A percentile compares a stretch with the other conserved stretches of the same genome.
These are phyloP conservation scores for Bruchidius siliquastri DNA, from an alignment of 2,888 invertebrate species.

Conservation along the genomic window DNA sequence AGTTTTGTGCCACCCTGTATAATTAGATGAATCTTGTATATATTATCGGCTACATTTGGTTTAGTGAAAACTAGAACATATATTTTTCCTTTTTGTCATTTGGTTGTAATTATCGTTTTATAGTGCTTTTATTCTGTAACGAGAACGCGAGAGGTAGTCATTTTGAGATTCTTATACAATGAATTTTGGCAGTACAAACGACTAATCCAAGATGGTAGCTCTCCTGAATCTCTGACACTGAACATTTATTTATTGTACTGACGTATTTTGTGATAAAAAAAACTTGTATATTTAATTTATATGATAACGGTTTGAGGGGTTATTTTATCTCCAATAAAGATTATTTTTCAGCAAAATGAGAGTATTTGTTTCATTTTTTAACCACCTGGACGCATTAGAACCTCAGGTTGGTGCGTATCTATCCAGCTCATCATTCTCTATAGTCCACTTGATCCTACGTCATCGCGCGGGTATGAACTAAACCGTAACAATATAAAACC, in stretches of 20 bases:
- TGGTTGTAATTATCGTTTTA: conserved; percentile 8
- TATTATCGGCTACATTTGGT: background rate
- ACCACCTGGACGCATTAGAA: no score
- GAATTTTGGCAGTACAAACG: conserved; percentile 19
- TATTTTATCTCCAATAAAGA: conserved; percentile 43
- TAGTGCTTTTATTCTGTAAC: conserved; percentile 8
- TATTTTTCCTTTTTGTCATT: conserved; percentile 1
- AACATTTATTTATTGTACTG: conserved; percentile 42
- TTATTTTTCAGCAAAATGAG: conserved; percentile 31
- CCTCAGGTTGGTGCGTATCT: no score
- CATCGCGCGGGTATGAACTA: no score
- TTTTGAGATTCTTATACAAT: conserved; percentile 9
- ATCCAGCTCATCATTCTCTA: no score
- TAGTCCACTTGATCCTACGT: no score
- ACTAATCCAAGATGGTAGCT: background rate
- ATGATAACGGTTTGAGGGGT: conserved; percentile 43
- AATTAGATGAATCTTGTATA: background rate
- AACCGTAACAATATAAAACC: no score
- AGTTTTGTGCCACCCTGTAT: background rate
- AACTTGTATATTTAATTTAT: conserved; percentile 37
- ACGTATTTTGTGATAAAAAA: conserved; percentile 47
- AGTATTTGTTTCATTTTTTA: background rate
- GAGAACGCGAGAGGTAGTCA: conserved; percentile 15
- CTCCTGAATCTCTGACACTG: conserved; percentile 7
- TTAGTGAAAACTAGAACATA: background rate